Percentiles rank a stretch among this genome's conserved stretches.
Conservation (phyloP, 2,888 invertebrate species). For the Taenaris catops region DNA sequence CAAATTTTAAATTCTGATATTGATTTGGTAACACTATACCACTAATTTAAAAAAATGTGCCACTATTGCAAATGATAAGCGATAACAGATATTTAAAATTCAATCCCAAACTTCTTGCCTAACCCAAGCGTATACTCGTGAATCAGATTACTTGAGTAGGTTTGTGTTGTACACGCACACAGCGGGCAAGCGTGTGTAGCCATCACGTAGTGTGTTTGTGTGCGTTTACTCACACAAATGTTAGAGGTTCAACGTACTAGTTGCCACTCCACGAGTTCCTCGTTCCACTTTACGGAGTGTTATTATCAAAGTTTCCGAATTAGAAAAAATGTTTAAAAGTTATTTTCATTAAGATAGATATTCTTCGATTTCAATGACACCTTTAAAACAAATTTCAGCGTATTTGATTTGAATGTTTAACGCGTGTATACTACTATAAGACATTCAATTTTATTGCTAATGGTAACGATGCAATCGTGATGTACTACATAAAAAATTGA, state of each 20-base stretch:
- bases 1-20: too few relatives aligned
- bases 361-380: neutral
- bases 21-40: too few relatives aligned
- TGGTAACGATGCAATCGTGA: too few relatives aligned
- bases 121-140: conserved; percentile 34
- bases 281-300: conserved; percentile 78
- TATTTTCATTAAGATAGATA: conserved; percentile 4
- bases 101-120: conserved; percentile 16
- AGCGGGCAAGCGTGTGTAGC: conserved; percentile 26
- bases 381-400: too few relatives aligned
- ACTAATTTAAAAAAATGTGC: too few relatives aligned
- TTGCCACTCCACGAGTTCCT: conserved; percentile 76
- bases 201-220: conserved; percentile 30
- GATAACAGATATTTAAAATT: conserved; percentile 12
- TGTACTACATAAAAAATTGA: too few relatives aligned
- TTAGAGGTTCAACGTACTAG: conserved; percentile 74
- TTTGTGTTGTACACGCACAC: conserved; percentile 26
- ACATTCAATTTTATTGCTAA: too few relatives aligned
- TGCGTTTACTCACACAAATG: conserved; percentile 38
- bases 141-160: conserved; percentile 50
- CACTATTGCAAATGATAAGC: conserved; percentile 7
- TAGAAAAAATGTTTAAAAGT: conserved; percentile 16
- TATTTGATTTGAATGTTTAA: too few relatives aligned
- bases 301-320: conserved; percentile 70
- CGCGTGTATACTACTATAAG: too few relatives aligned